A percentile compares a stretch with the other conserved stretches of the same genome.
phyloP scores from a whole-genome alignment of 1,140 invertebrate species.

The Drosophila ficusphila region DNA sequence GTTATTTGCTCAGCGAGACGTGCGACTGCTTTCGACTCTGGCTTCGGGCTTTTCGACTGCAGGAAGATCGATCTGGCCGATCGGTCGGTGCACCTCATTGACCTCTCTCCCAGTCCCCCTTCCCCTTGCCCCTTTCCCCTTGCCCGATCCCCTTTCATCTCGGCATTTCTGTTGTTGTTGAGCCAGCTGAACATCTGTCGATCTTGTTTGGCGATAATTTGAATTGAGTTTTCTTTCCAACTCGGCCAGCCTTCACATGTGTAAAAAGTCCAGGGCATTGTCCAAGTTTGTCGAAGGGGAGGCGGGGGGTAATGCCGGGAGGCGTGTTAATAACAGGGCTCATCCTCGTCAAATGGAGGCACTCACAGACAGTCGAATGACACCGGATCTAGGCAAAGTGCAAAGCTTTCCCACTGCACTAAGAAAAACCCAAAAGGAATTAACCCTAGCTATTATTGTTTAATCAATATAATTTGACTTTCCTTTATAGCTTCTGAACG shows the following conservation, averaged over 20 bases:
- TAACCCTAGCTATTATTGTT: too few relatives aligned
- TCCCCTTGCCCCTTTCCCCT: neutral
- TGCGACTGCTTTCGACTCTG: constrained; percentile 66
- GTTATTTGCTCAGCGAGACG: constrained; percentile 81
- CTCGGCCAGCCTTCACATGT: constrained; percentile 52
- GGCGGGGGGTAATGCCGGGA: constrained; percentile 14
- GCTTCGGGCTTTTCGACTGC: constrained; percentile 15
- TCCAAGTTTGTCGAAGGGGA: constrained; percentile 10
- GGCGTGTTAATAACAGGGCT: constrained; percentile 64
- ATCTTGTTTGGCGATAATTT: constrained; percentile 81
- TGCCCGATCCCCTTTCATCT: constrained; percentile 1
- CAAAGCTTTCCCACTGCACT: constrained; percentile 54
- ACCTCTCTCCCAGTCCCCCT: constrained; percentile 40
- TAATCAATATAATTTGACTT: too few relatives aligned
- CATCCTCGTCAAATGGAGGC: constrained; percentile 36
- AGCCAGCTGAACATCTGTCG: constrained; percentile 77
- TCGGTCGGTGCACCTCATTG: constrained; percentile 67
- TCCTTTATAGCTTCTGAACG: too few relatives aligned
- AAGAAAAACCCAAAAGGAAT: neutral
- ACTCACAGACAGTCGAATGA: neutral
- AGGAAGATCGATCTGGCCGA: constrained; percentile 62
- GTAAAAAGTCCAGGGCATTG: constrained; percentile 23
- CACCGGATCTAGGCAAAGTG: constrained; percentile 51
- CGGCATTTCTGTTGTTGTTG: constrained; percentile 49
- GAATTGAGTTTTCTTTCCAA: constrained; percentile 75